Percentiles rank a stretch among this genome's conserved stretches.
These are phyloP conservation scores for Glomeris maerens DNA, from an alignment of 1,140 invertebrate genomes.

Conservation along the genomic window DNA sequence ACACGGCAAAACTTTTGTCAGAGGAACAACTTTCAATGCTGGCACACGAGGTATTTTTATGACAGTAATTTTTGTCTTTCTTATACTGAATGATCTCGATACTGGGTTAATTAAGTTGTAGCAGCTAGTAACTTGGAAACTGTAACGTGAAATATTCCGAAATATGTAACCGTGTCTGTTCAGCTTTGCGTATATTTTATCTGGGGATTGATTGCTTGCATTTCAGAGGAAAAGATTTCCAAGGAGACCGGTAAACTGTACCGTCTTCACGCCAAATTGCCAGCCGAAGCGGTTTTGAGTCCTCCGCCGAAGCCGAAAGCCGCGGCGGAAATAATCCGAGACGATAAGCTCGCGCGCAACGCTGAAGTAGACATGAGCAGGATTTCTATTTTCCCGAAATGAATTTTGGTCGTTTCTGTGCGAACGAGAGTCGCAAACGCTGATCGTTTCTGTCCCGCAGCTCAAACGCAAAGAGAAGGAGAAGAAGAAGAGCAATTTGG, in stretches of 20 bases:
- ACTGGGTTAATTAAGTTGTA: conserved; percentile 5
- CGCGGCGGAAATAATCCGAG: conserved; percentile 40
- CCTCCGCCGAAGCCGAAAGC: not conserved
- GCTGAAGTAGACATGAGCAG: no score
- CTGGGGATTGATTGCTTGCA: no score
- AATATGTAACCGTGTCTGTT: not conserved
- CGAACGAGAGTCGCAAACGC: no score
- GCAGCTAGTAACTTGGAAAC: no score
- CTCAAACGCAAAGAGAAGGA: conserved; percentile 71
- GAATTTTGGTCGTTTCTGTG: no score
- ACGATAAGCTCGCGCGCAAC: no score
- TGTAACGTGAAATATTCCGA: conserved; percentile 8
- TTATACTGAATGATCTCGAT: conserved; percentile 4
- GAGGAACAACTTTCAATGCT: conserved; percentile 90
- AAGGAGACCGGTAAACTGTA: conserved; percentile 82
- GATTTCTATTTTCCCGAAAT: no score
- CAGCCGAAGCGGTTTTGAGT: conserved; percentile 32
- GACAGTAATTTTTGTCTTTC: no score
- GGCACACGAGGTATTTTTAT: conserved; percentile 64
- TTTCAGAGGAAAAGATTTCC: conserved; percentile 59
- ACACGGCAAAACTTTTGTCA: conserved; percentile 81
- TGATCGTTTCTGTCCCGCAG: conserved; percentile 20
- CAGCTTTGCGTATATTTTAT: conserved; percentile 2
- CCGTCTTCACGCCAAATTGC: conserved; percentile 72
- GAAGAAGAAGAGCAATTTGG: conserved; percentile 93